A percentile compares a stretch with the other conserved stretches of the same genome.
Conservation (phyloP, 2,888 invertebrate genomes). For the Itoplectis maculator region DNA sequence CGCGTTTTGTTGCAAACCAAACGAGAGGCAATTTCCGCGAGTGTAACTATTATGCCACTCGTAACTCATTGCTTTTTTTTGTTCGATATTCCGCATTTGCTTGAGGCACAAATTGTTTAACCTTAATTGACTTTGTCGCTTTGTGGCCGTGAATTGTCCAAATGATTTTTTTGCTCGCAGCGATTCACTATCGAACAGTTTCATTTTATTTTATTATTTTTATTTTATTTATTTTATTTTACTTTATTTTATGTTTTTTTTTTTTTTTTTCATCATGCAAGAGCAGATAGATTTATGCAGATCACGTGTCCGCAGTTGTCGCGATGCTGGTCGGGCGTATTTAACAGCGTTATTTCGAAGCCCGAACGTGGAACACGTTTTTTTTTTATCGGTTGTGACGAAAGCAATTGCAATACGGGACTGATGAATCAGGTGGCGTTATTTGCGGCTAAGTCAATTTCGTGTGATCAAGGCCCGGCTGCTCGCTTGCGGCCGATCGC, state of each 20-base stretch:
- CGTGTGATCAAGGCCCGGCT: slow-evolving; percentile 4
- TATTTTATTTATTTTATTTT: neutral
- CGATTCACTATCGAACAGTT: too few species aligned
- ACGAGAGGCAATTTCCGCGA: slow-evolving; percentile 43
- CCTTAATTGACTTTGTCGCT: too few species aligned
- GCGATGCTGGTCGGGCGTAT: slow-evolving; percentile 14
- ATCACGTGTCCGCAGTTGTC: slow-evolving; percentile 40
- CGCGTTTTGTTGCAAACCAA: slow-evolving; percentile 16
- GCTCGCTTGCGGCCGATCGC: neutral
- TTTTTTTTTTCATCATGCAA: slow-evolving; percentile 31
- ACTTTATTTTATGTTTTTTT: too few species aligned
- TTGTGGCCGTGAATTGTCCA: too few species aligned
- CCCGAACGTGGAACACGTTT: neutral
- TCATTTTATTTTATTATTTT: neutral
- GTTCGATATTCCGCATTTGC: neutral
- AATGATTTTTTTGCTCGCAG: neutral
- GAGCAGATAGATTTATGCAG: slow-evolving; percentile 51
- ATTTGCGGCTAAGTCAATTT: slow-evolving; percentile 1
- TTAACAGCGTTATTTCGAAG: slow-evolving; percentile 5
- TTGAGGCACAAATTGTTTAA: too few species aligned
- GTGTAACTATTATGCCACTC: neutral
- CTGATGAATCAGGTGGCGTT: neutral
- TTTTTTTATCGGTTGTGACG: neutral
- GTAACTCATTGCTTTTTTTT: slow-evolving; percentile 34
- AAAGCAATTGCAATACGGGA: slow-evolving; percentile 19